Conservation (phyloP, 2,113 vertebrate genomes). For the Excalfactoria chinensis region DNA sequence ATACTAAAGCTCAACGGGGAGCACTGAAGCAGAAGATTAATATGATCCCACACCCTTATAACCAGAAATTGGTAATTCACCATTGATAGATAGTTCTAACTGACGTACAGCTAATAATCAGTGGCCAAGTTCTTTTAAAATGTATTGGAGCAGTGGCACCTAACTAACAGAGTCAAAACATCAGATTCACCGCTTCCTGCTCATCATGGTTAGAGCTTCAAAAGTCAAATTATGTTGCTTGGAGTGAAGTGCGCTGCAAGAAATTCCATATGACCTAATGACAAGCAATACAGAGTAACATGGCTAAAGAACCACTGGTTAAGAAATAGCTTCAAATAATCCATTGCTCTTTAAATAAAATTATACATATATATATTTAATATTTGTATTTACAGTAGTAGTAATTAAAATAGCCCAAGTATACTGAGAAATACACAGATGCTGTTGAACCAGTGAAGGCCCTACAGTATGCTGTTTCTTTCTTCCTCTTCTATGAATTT, state of each 20-base stretch:
- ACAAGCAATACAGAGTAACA: background rate
- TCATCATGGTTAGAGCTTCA: background rate
- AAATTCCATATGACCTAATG: background rate
- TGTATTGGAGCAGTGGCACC: background rate
- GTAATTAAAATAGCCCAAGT: background rate
- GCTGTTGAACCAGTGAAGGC: background rate
- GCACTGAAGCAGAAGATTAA: background rate
- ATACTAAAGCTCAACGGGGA: background rate
- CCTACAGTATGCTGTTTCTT: background rate
- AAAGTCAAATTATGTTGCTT: fast-evolving
- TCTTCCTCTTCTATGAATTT: background rate
- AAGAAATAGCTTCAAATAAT: background rate
- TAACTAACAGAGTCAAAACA: background rate
- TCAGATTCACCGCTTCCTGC: background rate
- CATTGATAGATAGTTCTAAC: background rate
- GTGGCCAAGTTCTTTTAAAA: background rate
- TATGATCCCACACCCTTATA: background rate
- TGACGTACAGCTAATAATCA: background rate
- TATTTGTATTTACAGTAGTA: background rate
- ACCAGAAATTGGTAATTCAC: background rate
- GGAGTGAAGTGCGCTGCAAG: background rate
- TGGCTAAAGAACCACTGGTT: background rate
- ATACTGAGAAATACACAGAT: background rate
- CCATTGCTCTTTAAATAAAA: background rate
- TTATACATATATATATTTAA: too few relatives aligned